These are phyloP conservation scores for Indicator maculatus DNA, from an alignment of 2,113 vertebrate species.

Conservation along the genomic window DNA sequence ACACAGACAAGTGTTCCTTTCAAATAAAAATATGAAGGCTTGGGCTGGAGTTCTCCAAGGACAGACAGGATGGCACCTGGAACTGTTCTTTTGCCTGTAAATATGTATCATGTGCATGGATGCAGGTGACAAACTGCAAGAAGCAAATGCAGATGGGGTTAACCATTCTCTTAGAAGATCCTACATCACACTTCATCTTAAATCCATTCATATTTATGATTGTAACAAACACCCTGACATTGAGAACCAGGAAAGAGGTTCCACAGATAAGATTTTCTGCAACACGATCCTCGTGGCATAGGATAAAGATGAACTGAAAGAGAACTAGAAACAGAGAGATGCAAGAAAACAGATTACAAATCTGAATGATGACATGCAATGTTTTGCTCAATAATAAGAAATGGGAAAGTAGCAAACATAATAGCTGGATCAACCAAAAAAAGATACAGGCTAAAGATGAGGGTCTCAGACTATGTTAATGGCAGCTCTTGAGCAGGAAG, in stretches of 20 bases:
- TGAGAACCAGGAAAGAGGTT: not conserved
- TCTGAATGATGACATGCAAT: not conserved
- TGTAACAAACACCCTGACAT: constrained; percentile 2
- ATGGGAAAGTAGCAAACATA: not conserved
- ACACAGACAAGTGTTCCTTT: not conserved
- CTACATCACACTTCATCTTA: not conserved
- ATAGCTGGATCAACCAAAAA: not conserved
- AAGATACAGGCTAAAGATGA: not conserved
- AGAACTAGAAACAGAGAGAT: not conserved
- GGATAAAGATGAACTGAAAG: not conserved
- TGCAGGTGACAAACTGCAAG: not conserved
- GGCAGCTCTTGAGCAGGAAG: not conserved
- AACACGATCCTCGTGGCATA: not conserved
- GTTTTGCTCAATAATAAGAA: not conserved
- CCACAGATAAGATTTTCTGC: not conserved
- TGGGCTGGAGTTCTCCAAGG: not conserved
- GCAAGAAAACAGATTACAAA: not conserved
- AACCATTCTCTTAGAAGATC: not conserved
- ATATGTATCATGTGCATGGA: rapidly evolving
- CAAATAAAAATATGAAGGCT: not conserved
- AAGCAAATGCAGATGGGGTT: not conserved
- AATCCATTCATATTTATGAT: constrained; percentile 15
- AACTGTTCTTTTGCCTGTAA: not conserved
- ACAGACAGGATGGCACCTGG: not conserved
- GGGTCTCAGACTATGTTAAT: not conserved